Base-by-base conservation (phyloP, 1,140 invertebrate genomes). In the Elymnias hypermnestra region DNA sequence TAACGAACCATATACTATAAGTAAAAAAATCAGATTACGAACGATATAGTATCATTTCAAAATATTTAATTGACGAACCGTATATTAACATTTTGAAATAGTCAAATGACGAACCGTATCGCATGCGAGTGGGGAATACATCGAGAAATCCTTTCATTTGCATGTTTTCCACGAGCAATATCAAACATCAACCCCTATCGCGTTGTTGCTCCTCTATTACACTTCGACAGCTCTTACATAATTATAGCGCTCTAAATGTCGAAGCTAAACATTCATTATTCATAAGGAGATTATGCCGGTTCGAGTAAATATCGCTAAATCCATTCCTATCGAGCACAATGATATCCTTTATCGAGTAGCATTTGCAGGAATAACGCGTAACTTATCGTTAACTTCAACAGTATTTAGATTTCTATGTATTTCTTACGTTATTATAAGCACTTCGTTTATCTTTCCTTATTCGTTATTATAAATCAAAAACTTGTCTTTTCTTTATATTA, bases 101-200 rank as follows among this genome's bases (percentile, higher is more conserved):
- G n/a, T n/a, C n/a, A n/a, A n/a, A n/a, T n/a, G n/a, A n/a, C n/a
- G n/a, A n/a, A n/a, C n/a, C n/a, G n/a, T n/a, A n/a, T n/a, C n/a
- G n/a, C n/a, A n/a, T n/a, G n/a, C n/a, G 23, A 41, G 19, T 10
- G 22, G 25, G 39, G 18, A 17, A 38, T 28, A 43, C 47, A 5
- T 22, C 29, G 43, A 23, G 13, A 40, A 25, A 63, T 66, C 69
- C 71, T 69, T 71, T 74, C 60, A 79, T 79, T 76, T 74, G 56
- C 72, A 79, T 76, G 63, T 74, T 74, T 72, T 73, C 61, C 63
- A 39, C 47, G 19, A 43, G 33, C 53, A 51, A 66, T 71, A 76
- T 63, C 63, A 74, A 75, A 79, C 74, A 75, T 63, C 66, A 56
- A 12, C 50, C 36, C 35, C 41, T 45, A 48, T 63, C 57, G 54